These are phyloP conservation scores for Protophormia terraenovae DNA, from an alignment of 2,888 invertebrate species.

Conservation along the genomic window DNA sequence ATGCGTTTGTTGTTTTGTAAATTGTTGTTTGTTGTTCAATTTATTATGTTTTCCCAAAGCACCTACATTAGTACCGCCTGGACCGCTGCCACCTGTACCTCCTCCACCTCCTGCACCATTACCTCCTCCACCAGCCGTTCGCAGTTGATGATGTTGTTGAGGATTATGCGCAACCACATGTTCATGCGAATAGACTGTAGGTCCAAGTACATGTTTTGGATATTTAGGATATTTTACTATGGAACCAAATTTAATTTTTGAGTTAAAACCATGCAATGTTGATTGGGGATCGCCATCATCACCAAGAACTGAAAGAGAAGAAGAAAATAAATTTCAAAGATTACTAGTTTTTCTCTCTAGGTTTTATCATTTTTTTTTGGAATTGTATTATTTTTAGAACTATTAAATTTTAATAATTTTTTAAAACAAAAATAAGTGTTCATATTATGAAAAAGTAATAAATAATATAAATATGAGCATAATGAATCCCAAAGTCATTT, in stretches of 20 bases:
- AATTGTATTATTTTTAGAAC: too few species aligned
- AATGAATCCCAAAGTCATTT: too few species aligned
- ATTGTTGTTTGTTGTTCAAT: constrained; percentile 36
- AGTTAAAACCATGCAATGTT: constrained; percentile 67
- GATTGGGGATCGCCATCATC: constrained; percentile 70
- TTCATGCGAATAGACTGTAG: constrained; percentile 79
- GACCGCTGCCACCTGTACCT: neutral
- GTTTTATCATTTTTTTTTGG: too few species aligned
- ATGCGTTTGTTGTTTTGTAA: constrained; percentile 61
- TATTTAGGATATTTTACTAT: constrained; percentile 60
- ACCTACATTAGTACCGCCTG: constrained; percentile 26
- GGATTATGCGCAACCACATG: constrained; percentile 50
- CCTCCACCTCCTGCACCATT: neutral
- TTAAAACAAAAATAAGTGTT: too few species aligned
- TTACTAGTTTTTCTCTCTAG: too few species aligned
- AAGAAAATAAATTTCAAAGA: too few species aligned
- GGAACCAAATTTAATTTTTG: constrained; percentile 72
- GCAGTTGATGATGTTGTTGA: constrained; percentile 67
- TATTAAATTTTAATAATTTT: too few species aligned
- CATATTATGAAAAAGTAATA: too few species aligned
- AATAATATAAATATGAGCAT: too few species aligned
- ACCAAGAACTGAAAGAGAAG: constrained; percentile 68
- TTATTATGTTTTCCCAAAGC: constrained; percentile 57
- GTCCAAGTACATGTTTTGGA: constrained; percentile 83
- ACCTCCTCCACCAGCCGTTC: constrained; percentile 65